A percentile compares a stretch with the other conserved stretches of the same genome.
Conservation (phyloP, 2,113 vertebrate genomes). For the Ptychochromis oligacanthus region DNA sequence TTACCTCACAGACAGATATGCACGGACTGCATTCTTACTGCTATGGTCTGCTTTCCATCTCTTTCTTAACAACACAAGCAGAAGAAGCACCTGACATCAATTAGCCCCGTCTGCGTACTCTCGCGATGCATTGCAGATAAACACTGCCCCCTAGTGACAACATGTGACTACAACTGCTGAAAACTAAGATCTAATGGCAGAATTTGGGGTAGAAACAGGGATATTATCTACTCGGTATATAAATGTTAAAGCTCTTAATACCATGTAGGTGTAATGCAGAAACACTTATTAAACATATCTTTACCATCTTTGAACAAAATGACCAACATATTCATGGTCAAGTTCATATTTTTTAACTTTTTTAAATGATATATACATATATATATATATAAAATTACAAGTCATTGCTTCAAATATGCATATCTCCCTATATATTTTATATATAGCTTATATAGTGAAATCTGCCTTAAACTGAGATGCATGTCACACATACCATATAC, state of each 20-base stretch:
- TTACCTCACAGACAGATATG: neutral
- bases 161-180: neutral
- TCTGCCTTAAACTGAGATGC: neutral
- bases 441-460: too few species aligned
- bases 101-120: constrained; percentile 44
- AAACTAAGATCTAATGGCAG: neutral
- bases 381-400: neutral
- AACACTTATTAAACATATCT: neutral
- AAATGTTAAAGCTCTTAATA: neutral
- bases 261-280: neutral
- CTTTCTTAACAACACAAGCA: constrained; percentile 1
- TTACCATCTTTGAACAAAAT: neutral
- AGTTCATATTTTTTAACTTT: too few species aligned
- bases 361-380: neutral
- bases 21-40: constrained; percentile 2
- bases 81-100: constrained; percentile 58
- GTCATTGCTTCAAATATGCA: too few species aligned
- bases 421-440: too few species aligned
- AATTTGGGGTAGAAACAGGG: neutral
- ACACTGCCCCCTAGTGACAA: constrained; percentile 82
- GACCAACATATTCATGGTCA: neutral
- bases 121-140: constrained; percentile 71
- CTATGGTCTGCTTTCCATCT: constrained; percentile 24
- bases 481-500: neutral
- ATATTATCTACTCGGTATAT: neutral